Evolutionary conservation across 2,113 vertebrate genomes (phyloP).

Genomic region (Nettapus auritus): DNA sequence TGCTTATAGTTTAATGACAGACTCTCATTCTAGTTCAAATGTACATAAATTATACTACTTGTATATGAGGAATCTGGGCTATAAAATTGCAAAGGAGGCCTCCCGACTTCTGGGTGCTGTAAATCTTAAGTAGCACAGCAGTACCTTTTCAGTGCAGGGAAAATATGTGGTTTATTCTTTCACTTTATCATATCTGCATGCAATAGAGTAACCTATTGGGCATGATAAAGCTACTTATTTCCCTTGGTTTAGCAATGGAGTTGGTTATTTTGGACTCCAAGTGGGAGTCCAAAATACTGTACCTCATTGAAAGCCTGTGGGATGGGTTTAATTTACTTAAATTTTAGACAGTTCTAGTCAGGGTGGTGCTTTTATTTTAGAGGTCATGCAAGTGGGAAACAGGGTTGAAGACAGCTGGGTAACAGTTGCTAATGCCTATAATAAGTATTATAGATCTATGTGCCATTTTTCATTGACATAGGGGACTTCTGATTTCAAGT

Average conservation of each 20-base stretch:
- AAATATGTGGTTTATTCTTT: not conserved
- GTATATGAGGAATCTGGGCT: not conserved
- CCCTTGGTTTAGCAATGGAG: not conserved
- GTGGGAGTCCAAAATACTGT: not conserved
- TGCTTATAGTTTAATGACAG: not conserved
- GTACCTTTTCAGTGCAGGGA: not conserved
- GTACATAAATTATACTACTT: not conserved
- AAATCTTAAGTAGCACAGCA: not conserved
- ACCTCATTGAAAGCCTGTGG: not conserved
- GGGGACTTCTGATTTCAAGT: not conserved
- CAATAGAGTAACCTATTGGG: not conserved
- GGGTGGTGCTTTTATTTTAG: not conserved
- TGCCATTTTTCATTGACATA: not conserved
- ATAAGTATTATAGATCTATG: rapidly evolving
- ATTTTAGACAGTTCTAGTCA: not conserved
- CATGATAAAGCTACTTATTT: not conserved
- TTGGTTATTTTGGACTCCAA: not conserved
- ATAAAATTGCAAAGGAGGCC: not conserved
- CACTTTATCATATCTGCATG: not conserved
- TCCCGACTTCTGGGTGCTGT: not conserved
- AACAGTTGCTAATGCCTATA: not conserved
- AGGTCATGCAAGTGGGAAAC: not conserved
- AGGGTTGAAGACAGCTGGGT: not conserved
- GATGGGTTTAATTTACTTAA: not conserved
- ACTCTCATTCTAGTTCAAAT: not conserved